These are phyloP conservation scores for Zoanthus sociatus DNA, from an alignment of 92 coral and sea anemone genomes.

Conservation along the genomic window DNA sequence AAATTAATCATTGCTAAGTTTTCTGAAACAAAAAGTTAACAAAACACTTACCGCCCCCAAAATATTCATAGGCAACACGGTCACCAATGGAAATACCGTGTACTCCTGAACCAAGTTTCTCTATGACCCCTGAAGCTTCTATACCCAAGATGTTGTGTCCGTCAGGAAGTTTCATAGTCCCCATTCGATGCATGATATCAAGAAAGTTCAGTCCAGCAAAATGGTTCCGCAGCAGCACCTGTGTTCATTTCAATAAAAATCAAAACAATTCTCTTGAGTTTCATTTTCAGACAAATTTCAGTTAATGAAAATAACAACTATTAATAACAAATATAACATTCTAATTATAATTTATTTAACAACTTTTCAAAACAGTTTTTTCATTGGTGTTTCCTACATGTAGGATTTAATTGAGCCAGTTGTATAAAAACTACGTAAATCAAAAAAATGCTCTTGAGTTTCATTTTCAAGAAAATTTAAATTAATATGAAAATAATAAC, in stretches of 20 bases:
- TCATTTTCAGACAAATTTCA: neutral
- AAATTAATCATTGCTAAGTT: no score
- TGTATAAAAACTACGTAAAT: no score
- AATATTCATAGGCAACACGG: slow-evolving; percentile 73
- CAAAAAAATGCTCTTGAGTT: neutral
- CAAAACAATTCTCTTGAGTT: neutral
- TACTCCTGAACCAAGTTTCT: slow-evolving; percentile 77
- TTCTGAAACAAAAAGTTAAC: no score
- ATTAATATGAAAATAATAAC: no score
- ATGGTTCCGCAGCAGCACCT: slow-evolving; percentile 62
- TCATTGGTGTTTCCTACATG: no score
- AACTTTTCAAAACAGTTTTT: no score
- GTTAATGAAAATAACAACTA: no score
- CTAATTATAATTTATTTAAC: no score
- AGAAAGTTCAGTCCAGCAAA: slow-evolving; percentile 64
- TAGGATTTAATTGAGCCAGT: no score
- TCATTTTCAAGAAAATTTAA: neutral
- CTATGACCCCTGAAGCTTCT: slow-evolving; percentile 84
- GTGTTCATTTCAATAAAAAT: neutral
- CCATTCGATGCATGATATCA: slow-evolving; percentile 47
- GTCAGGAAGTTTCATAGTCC: slow-evolving; percentile 47
- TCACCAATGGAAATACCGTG: slow-evolving; percentile 70
- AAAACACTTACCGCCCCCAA: slow-evolving; percentile 64
- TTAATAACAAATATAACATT: no score
- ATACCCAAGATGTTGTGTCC: slow-evolving; percentile 63